Evolutionary conservation across 2,113 vertebrate species (phyloP).

Genomic region (Grammomys surdaster): DNA sequence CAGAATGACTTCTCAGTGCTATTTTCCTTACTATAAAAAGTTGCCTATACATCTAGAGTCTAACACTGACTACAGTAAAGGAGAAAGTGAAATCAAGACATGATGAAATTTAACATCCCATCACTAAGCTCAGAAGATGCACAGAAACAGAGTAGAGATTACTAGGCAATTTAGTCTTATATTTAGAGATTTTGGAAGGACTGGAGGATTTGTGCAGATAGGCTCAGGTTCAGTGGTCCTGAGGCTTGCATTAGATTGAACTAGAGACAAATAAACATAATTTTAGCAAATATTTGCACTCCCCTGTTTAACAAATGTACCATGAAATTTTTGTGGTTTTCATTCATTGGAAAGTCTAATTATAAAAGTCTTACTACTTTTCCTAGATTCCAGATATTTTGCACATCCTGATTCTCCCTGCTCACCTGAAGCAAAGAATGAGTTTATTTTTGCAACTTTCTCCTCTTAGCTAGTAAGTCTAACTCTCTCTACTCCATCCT

Average conservation of each 20-base stretch:
- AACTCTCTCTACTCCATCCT: slow-evolving; percentile 75
- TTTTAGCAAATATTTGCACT: neutral
- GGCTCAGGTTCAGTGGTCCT: neutral
- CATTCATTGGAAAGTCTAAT: neutral
- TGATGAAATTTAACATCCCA: neutral
- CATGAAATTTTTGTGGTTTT: neutral
- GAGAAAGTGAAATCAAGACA: neutral
- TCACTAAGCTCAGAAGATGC: neutral
- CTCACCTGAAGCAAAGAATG: neutral
- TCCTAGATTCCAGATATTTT: neutral
- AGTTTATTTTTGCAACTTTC: neutral
- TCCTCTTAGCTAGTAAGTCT: neutral
- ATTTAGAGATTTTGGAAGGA: neutral
- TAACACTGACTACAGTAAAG: neutral
- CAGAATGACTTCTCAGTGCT: neutral
- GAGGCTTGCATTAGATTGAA: neutral
- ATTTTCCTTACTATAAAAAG: neutral
- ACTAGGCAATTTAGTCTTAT: fast-evolving
- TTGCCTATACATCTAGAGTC: neutral
- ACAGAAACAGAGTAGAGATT: neutral
- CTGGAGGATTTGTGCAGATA: neutral
- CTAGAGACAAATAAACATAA: neutral
- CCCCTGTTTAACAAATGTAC: neutral
- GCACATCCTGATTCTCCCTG: neutral
- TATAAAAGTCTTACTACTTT: neutral